A percentile compares a stretch with the other conserved stretches of the same genome.
phyloP scores from a whole-genome alignment of 2,113 vertebrate species.

The Alligator sinensis region DNA sequence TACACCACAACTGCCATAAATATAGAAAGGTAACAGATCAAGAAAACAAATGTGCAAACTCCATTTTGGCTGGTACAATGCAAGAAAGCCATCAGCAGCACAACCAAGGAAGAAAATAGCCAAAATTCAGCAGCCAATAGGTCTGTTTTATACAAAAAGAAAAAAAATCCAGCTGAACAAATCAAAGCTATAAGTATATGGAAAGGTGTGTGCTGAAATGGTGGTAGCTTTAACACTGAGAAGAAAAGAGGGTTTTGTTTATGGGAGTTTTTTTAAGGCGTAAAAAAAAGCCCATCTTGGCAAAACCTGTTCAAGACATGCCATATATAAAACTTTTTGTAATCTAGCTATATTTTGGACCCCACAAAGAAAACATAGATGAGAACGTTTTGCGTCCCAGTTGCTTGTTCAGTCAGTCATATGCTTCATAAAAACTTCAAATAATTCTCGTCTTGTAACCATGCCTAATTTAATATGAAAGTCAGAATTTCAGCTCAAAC shows the following conservation, averaged over 20 bases:
- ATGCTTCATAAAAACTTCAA: constrained; percentile 43
- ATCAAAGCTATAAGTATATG: background rate
- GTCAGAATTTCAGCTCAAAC: constrained; percentile 46
- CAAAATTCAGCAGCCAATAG: background rate
- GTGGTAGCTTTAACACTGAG: rapidly evolving
- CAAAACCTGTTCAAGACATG: background rate
- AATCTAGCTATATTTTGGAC: background rate
- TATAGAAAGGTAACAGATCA: background rate
- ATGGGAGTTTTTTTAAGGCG: background rate
- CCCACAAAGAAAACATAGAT: constrained; percentile 27
- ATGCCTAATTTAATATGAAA: constrained; percentile 63
- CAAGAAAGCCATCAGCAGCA: background rate
- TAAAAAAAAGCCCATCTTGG: background rate
- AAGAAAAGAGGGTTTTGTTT: background rate
- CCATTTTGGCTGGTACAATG: background rate
- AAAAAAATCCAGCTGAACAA: background rate
- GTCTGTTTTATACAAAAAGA: background rate
- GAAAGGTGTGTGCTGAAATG: background rate
- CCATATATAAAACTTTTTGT: background rate
- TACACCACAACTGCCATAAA: background rate
- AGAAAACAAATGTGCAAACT: background rate
- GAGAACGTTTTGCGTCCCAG: background rate
- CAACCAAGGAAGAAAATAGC: rapidly evolving
- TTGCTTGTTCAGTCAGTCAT: constrained; percentile 28
- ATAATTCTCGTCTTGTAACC: constrained; percentile 42